phyloP scores from a whole-genome alignment of 1,140 invertebrate species.

The Bombus impatiens region DNA sequence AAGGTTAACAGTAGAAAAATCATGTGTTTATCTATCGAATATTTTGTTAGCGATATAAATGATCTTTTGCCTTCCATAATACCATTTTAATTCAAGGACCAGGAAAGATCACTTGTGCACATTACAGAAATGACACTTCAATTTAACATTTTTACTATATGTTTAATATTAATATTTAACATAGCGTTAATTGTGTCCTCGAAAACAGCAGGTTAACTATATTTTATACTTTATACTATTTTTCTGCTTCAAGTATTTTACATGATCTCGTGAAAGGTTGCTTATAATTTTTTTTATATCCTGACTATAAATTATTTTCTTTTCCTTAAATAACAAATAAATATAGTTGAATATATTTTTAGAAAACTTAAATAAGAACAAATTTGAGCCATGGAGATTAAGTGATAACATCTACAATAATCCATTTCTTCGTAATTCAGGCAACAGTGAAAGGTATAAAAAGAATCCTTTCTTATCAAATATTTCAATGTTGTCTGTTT shows the following conservation, averaged over 20 bases:
- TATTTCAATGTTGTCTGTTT: too few species aligned
- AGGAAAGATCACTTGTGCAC: background rate
- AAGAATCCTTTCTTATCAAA: background rate
- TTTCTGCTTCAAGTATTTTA: background rate
- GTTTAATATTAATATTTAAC: background rate
- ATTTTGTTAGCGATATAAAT: background rate
- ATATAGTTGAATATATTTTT: constrained; percentile 11
- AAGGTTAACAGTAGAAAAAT: background rate
- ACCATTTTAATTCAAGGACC: background rate
- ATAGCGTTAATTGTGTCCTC: background rate
- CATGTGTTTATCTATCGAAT: background rate
- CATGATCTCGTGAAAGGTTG: background rate
- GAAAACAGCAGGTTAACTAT: constrained; percentile 25
- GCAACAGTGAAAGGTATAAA: background rate
- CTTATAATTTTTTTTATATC: background rate
- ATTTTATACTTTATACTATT: background rate
- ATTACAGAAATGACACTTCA: background rate
- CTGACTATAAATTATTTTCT: background rate
- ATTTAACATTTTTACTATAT: background rate
- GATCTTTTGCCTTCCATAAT: background rate
- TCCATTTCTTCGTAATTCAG: constrained; percentile 3
- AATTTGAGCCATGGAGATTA: background rate
- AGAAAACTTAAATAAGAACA: constrained; percentile 17
- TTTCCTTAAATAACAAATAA: background rate
- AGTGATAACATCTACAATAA: background rate